Base-by-base conservation (phyloP, 2,113 vertebrate genomes). In the Campylomormyrus numenius region DNA sequence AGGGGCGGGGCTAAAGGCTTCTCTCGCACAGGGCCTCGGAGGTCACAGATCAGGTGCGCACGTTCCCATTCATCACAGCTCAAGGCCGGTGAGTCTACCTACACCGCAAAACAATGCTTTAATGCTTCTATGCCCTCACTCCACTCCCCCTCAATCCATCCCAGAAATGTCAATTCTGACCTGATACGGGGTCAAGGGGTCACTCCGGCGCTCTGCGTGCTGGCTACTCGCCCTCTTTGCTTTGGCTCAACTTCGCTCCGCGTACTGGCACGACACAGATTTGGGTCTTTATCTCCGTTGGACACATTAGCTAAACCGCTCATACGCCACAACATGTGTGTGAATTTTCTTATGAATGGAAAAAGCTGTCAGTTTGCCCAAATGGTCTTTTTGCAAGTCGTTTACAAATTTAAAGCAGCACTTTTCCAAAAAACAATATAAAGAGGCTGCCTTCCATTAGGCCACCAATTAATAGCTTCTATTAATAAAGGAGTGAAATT, bases 31-130 rank as follows among this genome's bases (percentile, higher is more conserved):
- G 86, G 70, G 53, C 74, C 46, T 17, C 3, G 1, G 70, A 85
- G 88, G 49, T 77, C 87, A 74, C 39, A 48, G 45, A 24, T 74
- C 85, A 84, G 90, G 90, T 90, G 42, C 8, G 56, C 17, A 39
- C 5, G 49, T 6, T 9, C 46, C 50, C 8, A 92, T 93, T 95
- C 93, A 93, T 96, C 50, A 53, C 50, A 15, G 85, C 95, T 93
- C 94, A 95, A 94, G 95, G 92, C 90, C 27, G 27, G 88, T 91
- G 92, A 94, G 35, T 11, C 94, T 93, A 95, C 93, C 93, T 95
- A 94, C 93, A 92, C 91, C 74, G 87, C 88, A 89, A 92, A 93
- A 92, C 91, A 91, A 90, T 66, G 21, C 39, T 39, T 88, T 62
- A 58, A 88, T 66, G 21, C 52, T 10, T 21, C 17, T 21, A 48